A percentile compares a stretch with the other conserved stretches of the same genome.
These are phyloP conservation scores for Danio albolineatus DNA, from an alignment of 2,797 vertebrate species.

Conservation along the genomic window DNA sequence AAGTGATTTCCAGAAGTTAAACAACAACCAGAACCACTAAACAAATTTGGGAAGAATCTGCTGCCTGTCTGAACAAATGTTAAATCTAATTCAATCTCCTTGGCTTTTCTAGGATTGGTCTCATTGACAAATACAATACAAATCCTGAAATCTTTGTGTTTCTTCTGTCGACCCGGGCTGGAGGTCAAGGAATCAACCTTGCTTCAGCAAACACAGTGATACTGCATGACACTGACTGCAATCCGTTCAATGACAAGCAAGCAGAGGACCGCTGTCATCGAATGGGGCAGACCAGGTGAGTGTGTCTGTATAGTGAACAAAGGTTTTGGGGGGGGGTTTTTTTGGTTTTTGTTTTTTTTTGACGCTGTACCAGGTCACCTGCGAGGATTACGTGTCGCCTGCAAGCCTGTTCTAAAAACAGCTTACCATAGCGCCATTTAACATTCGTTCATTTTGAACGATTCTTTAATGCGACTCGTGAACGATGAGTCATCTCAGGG, in stretches of 20 bases:
- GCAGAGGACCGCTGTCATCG: conserved; percentile 97
- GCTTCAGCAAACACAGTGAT: conserved; percentile 96
- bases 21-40: not conserved
- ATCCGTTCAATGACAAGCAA: conserved; percentile 98
- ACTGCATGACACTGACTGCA: conserved; percentile 96
- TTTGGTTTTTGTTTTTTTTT: no score
- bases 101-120: conserved; percentile 84
- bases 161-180: conserved; percentile 94
- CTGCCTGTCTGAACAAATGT: not conserved
- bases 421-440: no score
- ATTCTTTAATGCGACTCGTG: no score
- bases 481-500: no score
- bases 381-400: no score
- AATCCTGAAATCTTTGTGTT: conserved; percentile 94
- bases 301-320: no score
- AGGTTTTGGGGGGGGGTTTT: no score
- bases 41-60: not conserved
- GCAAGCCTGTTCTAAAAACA: no score
- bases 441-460: no score
- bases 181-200: conserved; percentile 95
- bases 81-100: not conserved
- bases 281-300: conserved; percentile 93
- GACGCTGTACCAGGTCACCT: no score
- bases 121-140: conserved; percentile 95
- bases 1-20: not conserved